Evolutionary conservation across 2,888 invertebrate species (phyloP).

Genomic region (Sinhomidia bicolor): DNA sequence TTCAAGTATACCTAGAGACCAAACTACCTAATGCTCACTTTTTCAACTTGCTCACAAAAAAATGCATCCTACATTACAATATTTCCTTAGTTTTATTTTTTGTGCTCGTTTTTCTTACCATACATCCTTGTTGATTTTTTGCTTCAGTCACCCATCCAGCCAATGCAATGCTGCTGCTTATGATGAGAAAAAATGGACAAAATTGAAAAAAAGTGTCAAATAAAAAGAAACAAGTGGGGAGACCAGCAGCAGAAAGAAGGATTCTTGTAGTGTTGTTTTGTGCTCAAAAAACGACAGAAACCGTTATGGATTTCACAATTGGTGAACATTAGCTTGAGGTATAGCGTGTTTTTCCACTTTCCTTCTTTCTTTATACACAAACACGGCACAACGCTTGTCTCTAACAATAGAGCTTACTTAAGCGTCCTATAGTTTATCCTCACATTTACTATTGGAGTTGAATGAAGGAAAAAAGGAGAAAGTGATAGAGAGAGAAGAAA

Average conservation of each 20-base stretch:
- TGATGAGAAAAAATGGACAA: conserved; percentile 26
- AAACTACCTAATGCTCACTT: conserved; percentile 17
- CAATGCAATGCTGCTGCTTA: conserved; percentile 34
- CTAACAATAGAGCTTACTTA: neutral
- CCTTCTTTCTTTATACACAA: neutral
- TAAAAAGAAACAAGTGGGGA: neutral
- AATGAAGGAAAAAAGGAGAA: conserved; percentile 11
- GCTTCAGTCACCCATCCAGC: neutral
- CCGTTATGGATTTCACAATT: conserved; percentile 27
- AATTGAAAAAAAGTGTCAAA: conserved; percentile 31
- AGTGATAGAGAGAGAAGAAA: conserved; percentile 40
- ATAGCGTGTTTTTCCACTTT: neutral
- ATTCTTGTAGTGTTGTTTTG: conserved; percentile 14
- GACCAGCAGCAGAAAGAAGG: conserved; percentile 1
- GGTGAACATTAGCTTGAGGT: neutral
- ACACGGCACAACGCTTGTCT: neutral
- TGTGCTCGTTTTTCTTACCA: too few species aligned
- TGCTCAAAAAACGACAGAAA: conserved; percentile 8
- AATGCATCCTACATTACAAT: neutral
- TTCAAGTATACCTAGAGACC: too few species aligned
- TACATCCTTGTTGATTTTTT: neutral
- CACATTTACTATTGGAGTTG: neutral
- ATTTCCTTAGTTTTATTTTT: too few species aligned
- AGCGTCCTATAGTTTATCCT: conserved; percentile 21
- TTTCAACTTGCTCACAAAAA: neutral